Conservation (phyloP, 2,113 vertebrate species). For the Paradisaea rubra region DNA sequence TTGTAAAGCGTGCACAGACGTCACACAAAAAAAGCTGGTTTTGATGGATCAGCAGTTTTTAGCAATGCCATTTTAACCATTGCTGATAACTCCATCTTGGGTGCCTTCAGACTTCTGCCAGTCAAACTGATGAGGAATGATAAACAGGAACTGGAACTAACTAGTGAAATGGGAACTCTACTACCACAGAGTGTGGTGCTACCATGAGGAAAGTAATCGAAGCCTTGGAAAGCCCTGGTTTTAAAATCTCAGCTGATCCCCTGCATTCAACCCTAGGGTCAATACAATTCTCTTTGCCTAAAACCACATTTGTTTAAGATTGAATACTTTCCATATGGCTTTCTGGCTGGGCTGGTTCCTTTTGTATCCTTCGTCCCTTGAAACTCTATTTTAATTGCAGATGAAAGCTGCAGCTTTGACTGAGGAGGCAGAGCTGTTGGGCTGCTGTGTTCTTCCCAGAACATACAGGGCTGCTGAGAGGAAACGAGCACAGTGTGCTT, state of each 20-base stretch:
- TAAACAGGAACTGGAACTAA: not conserved
- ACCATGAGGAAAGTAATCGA: not conserved
- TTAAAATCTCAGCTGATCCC: not conserved
- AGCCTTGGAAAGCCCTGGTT: not conserved
- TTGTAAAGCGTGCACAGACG: not conserved
- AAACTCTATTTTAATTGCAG: not conserved
- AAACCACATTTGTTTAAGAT: slow-evolving; percentile 14
- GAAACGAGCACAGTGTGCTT: not conserved
- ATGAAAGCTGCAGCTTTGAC: not conserved
- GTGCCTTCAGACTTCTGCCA: not conserved
- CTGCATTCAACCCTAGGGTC: not conserved
- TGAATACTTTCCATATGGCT: not conserved
- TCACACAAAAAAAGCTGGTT: not conserved
- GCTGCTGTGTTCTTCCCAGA: not conserved
- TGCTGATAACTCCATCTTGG: not conserved
- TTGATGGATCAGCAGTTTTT: not conserved
- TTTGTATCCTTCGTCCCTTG: not conserved
- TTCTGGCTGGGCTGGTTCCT: not conserved
- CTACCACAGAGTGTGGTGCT: not conserved
- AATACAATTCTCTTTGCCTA: not conserved
- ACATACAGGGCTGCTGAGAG: not conserved
- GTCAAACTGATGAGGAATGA: not conserved
- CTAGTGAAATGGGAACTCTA: not conserved
- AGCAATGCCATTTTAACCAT: not conserved
- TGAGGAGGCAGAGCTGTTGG: not conserved